Evolutionary conservation across 2,113 vertebrate species (phyloP), one percentile per base, ranked within the genome.

Genomic region (Stigmatopora nigra): DNA sequence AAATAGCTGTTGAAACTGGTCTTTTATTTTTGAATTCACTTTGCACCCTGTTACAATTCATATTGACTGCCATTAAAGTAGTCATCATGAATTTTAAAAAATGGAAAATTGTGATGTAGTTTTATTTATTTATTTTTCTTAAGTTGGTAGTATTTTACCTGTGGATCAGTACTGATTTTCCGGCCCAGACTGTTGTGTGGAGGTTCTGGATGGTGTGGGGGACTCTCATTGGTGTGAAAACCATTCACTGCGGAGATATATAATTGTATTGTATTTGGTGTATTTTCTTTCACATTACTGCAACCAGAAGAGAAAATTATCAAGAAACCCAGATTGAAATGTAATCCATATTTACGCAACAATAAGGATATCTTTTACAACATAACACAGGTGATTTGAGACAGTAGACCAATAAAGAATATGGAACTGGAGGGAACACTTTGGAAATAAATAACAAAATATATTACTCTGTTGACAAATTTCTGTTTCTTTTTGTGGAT

Each of bases 241-340:
- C 96, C 96, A 84, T 99, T 99, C 85, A 96, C 96, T 99, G 90
- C 3, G 73, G 77, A 84, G 19, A 77, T 55, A 79, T 20, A 72
- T 1, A 10, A 71, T 13, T 56, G 2, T 56, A 22, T 55, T 25
- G 14, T 1, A 1, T 13, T 55, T 58, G 35, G 15, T 7, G 22
- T 56, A 56, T 31, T 56, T 16, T 17, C 3, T n/a, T 58, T 59
- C 38, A n/a, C 17, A 35, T 59, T 16, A 17, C 16, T 59, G 49
- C 49, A 17, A 51, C 49, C 19, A 19, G 7, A 51, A n/a, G 45
- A 13, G 45, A 14, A 14, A 46, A 46, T 46, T 4, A 3, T 14
- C 16, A 49, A 49, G 47, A 7, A 49, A 49, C 49, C 7, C 8
- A 52, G 2, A 49, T n/a, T 7, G 10, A 31, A 8, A 51, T 51